phyloP scores from a whole-genome alignment of 2,888 invertebrate genomes.

The Lithosia quadra region DNA sequence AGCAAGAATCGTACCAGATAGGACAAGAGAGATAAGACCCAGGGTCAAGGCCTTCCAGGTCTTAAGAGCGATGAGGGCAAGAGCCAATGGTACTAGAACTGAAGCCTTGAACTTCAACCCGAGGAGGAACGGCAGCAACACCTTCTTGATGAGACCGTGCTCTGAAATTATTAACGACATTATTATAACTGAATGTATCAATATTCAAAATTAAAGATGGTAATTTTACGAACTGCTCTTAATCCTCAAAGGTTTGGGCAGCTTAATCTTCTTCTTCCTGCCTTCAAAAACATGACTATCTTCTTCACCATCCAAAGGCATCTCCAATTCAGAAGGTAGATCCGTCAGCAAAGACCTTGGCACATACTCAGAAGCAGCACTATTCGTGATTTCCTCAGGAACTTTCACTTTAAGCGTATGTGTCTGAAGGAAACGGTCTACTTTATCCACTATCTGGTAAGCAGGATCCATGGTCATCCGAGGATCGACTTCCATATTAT shows the following conservation, averaged over 20 bases:
- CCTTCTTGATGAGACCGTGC: slow-evolving; percentile 93
- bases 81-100: slow-evolving; percentile 92
- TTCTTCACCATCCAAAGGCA: slow-evolving; percentile 89
- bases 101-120: slow-evolving; percentile 95
- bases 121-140: slow-evolving; percentile 94
- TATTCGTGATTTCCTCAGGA: slow-evolving; percentile 88
- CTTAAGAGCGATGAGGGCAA: slow-evolving; percentile 94
- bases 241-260: slow-evolving; percentile 83
- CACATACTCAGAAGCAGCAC: slow-evolving; percentile 87
- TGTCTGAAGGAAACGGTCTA: slow-evolving; percentile 91
- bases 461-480: slow-evolving; percentile 86
- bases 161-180: slow-evolving; percentile 83
- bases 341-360: slow-evolving; percentile 89
- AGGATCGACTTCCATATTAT: slow-evolving; percentile 71
- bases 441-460: slow-evolving; percentile 89
- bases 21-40: slow-evolving; percentile 93
- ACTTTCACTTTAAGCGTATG: slow-evolving; percentile 92
- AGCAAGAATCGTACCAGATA: slow-evolving; percentile 87
- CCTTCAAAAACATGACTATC: slow-evolving; percentile 80
- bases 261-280: slow-evolving; percentile 84
- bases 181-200: slow-evolving; percentile 30
- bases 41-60: slow-evolving; percentile 96
- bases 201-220: slow-evolving; percentile 12
- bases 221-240: slow-evolving; percentile 76
- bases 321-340: slow-evolving; percentile 89